Evolutionary conservation across 2,113 vertebrate genomes (phyloP), one percentile per base, ranked within the genome.

Genomic region (Microcebus tavaratra): DNA sequence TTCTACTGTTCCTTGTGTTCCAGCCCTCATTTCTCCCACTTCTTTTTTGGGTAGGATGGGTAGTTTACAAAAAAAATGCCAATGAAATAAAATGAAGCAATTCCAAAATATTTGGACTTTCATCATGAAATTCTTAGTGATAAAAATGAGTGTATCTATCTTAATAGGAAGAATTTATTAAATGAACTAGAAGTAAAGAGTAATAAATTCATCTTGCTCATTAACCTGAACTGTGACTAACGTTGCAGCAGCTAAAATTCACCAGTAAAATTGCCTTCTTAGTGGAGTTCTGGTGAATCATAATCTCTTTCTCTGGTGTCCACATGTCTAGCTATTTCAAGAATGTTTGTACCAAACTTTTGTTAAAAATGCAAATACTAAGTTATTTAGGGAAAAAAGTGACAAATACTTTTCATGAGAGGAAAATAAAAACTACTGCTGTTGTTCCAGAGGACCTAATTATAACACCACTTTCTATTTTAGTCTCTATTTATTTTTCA

Each of bases 381-480:
- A 91, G 97, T 97, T 97, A 98, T 98, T 97, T 91, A 95, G 48
- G 94, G 72, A 86, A 97, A 97, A 63, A 87, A 48, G 50, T 96
- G 92, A 97, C 92, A 96, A 95, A 91, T 84, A 95, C 72, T 94
- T 94, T 96, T 95, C 78, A 92, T 85, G 79, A 39, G 85, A 95
- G 45, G 29, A 92, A 88, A 85, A 45, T 45, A 45, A 72, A 75
- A 97, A 97, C 97, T 91, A 98, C 97, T 98, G 80, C 81, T 80
- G 97, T 94, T 78, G 95, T 98, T 98, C 98, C 94, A 95, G 78
- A 88, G 85, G 88, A 78, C 83, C 95, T 98, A 98, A 99, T 99
- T 98, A 98, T 97, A 98, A 73, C 78, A 97, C 96, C 23, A 55
- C 91, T 97, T 97, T 98, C 89, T 97, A 97, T 98, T 97, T 96